These are phyloP conservation scores for Dexiosoma caninum DNA, from an alignment of 2,888 invertebrate species.

Conservation along the genomic window DNA sequence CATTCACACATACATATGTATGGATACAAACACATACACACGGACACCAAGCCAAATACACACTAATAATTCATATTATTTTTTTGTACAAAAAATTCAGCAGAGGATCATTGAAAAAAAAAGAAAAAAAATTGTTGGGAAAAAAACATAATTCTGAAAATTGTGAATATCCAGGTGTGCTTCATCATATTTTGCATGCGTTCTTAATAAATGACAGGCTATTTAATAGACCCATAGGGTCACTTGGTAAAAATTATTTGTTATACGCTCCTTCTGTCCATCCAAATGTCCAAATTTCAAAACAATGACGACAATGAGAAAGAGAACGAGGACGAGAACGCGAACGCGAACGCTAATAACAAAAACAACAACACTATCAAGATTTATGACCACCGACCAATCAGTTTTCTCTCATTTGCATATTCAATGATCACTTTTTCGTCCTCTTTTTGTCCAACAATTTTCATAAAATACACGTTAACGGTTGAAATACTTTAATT, in stretches of 20 bases:
- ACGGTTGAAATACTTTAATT: slow-evolving; percentile 25
- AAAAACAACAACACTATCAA: too few relatives aligned
- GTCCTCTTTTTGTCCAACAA: slow-evolving; percentile 3
- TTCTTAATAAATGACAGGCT: slow-evolving; percentile 8
- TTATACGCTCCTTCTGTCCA: slow-evolving; percentile 2
- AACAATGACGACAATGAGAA: background rate
- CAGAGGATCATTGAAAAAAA: slow-evolving; percentile 24
- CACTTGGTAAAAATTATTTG: slow-evolving; percentile 5
- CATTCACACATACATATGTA: background rate
- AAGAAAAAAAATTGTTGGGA: background rate
- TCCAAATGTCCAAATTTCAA: slow-evolving; percentile 6
- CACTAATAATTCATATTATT: background rate
- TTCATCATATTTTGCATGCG: background rate
- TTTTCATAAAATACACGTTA: background rate
- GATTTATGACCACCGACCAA: slow-evolving; percentile 56
- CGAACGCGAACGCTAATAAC: too few relatives aligned
- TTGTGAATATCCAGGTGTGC: slow-evolving; percentile 32
- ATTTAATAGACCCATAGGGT: slow-evolving; percentile 28
- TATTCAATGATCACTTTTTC: slow-evolving; percentile 37
- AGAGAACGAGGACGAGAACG: background rate
- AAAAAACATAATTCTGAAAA: slow-evolving; percentile 10
- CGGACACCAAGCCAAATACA: background rate
- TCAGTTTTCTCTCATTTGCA: slow-evolving; percentile 55
- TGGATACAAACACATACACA: background rate
- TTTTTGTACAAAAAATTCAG: background rate